These are phyloP conservation scores for Eulithis prunata DNA, from an alignment of 2,888 invertebrate genomes.

Conservation along the genomic window DNA sequence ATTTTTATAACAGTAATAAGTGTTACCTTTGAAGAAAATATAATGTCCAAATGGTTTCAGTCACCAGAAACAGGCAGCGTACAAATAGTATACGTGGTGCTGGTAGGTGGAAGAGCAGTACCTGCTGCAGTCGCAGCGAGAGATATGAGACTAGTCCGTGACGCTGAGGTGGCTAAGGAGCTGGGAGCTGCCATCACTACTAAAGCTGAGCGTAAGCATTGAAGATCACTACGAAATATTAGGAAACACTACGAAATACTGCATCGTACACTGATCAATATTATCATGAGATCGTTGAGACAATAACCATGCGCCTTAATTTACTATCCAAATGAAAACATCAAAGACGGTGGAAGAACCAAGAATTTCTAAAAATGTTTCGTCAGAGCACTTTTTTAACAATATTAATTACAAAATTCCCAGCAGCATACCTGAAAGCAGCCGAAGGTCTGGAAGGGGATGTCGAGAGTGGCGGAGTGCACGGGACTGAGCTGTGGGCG, in stretches of 20 bases:
- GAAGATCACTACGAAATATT: not conserved
- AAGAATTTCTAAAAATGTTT: not conserved
- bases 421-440: conserved; percentile 88
- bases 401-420: conserved; percentile 37
- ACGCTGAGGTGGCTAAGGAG: conserved; percentile 89
- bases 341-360: too few species aligned
- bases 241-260: too few species aligned
- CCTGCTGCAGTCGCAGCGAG: conserved; percentile 91
- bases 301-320: too few species aligned
- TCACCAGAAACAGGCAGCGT: conserved; percentile 82
- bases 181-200: conserved; percentile 91
- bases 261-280: too few species aligned
- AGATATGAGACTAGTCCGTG: conserved; percentile 92
- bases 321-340: too few species aligned
- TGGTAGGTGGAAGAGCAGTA: conserved; percentile 91
- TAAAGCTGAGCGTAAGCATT: conserved; percentile 92
- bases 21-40: not conserved
- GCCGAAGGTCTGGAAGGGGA: conserved; percentile 85
- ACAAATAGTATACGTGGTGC: conserved; percentile 91
- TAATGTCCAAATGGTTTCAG: conserved; percentile 44
- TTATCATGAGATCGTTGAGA: too few species aligned
- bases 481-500: conserved; percentile 83
- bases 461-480: conserved; percentile 64
- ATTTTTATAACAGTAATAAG: too few species aligned
- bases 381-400: conserved; percentile 11